Percentiles rank a stretch among this genome's conserved stretches.
Evolutionary conservation across 1,140 invertebrate species (phyloP).

Genomic region (Cherax destructor): DNA sequence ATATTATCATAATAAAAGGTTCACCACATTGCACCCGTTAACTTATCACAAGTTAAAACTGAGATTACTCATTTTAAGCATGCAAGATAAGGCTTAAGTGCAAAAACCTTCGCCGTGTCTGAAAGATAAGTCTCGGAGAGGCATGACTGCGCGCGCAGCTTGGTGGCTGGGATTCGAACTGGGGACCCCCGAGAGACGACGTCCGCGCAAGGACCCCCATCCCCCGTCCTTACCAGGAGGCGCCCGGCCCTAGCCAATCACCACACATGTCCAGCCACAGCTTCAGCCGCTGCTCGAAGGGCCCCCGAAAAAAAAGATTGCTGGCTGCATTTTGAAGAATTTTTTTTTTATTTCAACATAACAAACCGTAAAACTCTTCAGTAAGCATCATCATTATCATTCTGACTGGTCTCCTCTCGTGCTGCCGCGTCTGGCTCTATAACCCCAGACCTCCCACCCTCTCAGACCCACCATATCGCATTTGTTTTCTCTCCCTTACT

Average conservation of each 20-base stretch:
- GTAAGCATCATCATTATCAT: conserved; percentile 65
- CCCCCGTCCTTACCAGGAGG: conserved; percentile 7
- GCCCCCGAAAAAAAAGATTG: conserved; percentile 38
- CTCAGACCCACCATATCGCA: not conserved
- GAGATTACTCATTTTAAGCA: conserved; percentile 62
- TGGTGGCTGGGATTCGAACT: not conserved
- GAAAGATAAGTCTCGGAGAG: conserved; percentile 28
- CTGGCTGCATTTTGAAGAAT: conserved; percentile 57
- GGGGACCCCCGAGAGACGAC: not conserved
- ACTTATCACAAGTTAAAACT: conserved; percentile 48
- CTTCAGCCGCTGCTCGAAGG: conserved; percentile 29
- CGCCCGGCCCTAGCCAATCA: conserved; percentile 36
- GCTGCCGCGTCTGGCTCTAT: not conserved
- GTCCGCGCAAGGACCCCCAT: conserved; percentile 32
- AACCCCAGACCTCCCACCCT: conserved; percentile 15
- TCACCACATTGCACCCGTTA: conserved; percentile 23
- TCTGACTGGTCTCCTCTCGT: conserved; percentile 39
- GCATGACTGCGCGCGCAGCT: not conserved
- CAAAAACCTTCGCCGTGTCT: conserved; percentile 42
- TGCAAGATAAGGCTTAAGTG: conserved; percentile 55
- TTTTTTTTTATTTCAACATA: conserved; percentile 54
- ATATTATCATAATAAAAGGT: conserved; percentile 62
- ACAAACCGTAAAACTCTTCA: conserved; percentile 53
- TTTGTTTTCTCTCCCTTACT: not conserved
- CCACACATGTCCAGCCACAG: conserved; percentile 16